A percentile compares a stretch with the other conserved stretches of the same genome.
Conservation (phyloP, 53 echinoderm and acorn worm genomes). For the Luidia sarsii region DNA sequence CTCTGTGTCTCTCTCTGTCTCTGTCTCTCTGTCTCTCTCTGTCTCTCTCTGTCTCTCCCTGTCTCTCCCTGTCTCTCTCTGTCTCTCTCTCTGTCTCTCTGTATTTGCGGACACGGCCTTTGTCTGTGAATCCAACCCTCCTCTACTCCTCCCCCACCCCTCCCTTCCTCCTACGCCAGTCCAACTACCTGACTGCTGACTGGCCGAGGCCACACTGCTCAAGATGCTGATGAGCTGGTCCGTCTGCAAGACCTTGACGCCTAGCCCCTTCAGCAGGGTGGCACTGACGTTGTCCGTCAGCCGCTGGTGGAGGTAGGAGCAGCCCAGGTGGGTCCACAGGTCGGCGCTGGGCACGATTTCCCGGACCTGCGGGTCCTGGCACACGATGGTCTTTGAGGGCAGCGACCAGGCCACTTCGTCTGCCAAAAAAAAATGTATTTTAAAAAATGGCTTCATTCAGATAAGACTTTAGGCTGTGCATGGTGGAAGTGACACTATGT, state of each 20-base stretch:
- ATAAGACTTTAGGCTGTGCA: no score
- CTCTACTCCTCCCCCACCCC: no score
- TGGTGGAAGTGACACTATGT: no score
- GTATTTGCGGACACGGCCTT: no score
- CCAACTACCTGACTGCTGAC: conserved; percentile 27
- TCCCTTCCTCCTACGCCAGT: no score
- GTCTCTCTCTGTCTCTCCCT: no score
- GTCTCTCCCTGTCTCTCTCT: no score
- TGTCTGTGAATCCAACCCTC: no score
- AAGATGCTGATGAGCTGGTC: conserved; percentile 55
- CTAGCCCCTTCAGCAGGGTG: conserved; percentile 51
- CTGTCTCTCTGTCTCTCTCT: no score
- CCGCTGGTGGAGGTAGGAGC: conserved; percentile 54
- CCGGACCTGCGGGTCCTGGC: conserved; percentile 40
- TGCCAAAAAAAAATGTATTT: not conserved
- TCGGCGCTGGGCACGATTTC: conserved; percentile 37
- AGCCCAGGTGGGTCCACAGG: conserved; percentile 44
- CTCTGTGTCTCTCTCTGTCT: no score
- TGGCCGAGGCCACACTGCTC: conserved; percentile 37
- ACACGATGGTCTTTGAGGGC: conserved; percentile 56
- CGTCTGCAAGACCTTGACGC: conserved; percentile 53
- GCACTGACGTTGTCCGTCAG: conserved; percentile 17
- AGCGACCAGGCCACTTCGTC: conserved; percentile 52
- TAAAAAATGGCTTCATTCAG: not conserved
- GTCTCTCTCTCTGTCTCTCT: no score